A percentile compares a stretch with the other conserved stretches of the same genome.
These are phyloP conservation scores for Gymnothorax reevesii DNA, from an alignment of 2,797 vertebrate species.

Conservation along the genomic window DNA sequence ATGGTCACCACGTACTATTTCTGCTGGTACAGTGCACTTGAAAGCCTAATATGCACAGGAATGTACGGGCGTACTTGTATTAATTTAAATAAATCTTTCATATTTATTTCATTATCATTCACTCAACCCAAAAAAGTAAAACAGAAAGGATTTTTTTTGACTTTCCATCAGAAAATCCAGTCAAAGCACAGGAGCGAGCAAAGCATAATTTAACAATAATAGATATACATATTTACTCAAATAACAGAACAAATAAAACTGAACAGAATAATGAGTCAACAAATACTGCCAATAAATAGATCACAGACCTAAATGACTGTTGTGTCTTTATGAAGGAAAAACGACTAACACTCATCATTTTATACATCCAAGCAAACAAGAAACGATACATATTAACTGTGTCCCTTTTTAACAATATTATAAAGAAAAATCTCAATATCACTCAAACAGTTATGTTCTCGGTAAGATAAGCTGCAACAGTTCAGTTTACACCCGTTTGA, in stretches of 20 bases:
- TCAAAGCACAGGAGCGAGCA: constrained; percentile 41
- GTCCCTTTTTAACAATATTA: constrained; percentile 37
- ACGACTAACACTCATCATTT: constrained; percentile 45
- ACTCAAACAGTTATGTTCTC: background rate
- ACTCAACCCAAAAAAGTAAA: constrained; percentile 51
- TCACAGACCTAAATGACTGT: constrained; percentile 45
- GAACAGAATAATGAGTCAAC: constrained; percentile 40
- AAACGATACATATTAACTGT: constrained; percentile 50
- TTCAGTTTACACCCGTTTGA: too few species aligned
- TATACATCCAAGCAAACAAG: constrained; percentile 57
- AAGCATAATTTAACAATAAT: constrained; percentile 35
- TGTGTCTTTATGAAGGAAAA: constrained; percentile 32
- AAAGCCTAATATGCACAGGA: constrained; percentile 30
- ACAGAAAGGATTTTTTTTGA: background rate
- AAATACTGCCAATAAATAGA: constrained; percentile 43
- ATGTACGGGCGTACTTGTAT: constrained; percentile 36
- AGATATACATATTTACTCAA: constrained; percentile 20
- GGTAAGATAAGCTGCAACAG: constrained; percentile 18
- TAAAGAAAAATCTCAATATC: constrained; percentile 54
- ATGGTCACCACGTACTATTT: constrained; percentile 30
- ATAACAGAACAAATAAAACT: constrained; percentile 30
- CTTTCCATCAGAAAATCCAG: constrained; percentile 46
- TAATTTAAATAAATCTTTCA: constrained; percentile 64
- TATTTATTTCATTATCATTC: constrained; percentile 72
- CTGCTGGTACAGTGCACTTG: background rate